These are phyloP conservation scores for Rafetus swinhoei DNA, from an alignment of 2,113 vertebrate genomes.

Conservation along the genomic window DNA sequence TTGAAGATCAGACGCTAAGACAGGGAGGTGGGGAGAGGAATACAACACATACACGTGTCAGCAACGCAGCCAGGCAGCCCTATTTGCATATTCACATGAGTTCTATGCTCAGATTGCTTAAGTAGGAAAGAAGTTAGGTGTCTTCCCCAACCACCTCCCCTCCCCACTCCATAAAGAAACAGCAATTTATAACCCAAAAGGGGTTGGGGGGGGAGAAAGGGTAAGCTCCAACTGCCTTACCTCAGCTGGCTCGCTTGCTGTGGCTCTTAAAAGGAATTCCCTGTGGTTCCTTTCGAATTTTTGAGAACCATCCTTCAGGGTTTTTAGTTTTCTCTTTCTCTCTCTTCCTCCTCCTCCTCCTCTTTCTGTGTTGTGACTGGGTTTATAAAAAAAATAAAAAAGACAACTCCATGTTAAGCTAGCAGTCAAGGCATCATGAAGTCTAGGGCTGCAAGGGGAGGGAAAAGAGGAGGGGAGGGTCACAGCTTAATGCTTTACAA, in stretches of 20 bases:
- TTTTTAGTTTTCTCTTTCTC: slow-evolving; percentile 71
- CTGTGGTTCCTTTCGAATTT: slow-evolving; percentile 77
- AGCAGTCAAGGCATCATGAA: slow-evolving; percentile 90
- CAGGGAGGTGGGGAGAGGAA: slow-evolving; percentile 47
- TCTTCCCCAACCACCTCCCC: slow-evolving; percentile 63
- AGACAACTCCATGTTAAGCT: slow-evolving; percentile 90
- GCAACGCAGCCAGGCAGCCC: slow-evolving; percentile 74
- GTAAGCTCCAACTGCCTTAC: slow-evolving; percentile 74
- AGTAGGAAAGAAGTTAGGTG: slow-evolving; percentile 71
- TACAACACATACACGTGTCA: slow-evolving; percentile 87
- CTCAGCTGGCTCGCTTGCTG: slow-evolving; percentile 77
- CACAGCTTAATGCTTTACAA: slow-evolving; percentile 95
- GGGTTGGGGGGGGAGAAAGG: slow-evolving; percentile 27
- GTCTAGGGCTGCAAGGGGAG: slow-evolving; percentile 87
- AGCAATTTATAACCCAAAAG: slow-evolving; percentile 33
- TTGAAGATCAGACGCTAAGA: slow-evolving; percentile 82
- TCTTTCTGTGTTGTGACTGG: slow-evolving; percentile 85
- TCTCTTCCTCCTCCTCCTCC: slow-evolving; percentile 77
- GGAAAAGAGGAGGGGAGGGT: slow-evolving; percentile 93
- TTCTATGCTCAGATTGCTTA: slow-evolving; percentile 77
- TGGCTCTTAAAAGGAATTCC: slow-evolving; percentile 74
- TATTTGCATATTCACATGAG: slow-evolving; percentile 82
- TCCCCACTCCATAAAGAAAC: slow-evolving; percentile 58
- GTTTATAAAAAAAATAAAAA: slow-evolving; percentile 84
- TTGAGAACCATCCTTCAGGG: slow-evolving; percentile 86